Evolutionary conservation across 2,797 vertebrate species (phyloP).

Genomic region (Trachops cirrhosus): DNA sequence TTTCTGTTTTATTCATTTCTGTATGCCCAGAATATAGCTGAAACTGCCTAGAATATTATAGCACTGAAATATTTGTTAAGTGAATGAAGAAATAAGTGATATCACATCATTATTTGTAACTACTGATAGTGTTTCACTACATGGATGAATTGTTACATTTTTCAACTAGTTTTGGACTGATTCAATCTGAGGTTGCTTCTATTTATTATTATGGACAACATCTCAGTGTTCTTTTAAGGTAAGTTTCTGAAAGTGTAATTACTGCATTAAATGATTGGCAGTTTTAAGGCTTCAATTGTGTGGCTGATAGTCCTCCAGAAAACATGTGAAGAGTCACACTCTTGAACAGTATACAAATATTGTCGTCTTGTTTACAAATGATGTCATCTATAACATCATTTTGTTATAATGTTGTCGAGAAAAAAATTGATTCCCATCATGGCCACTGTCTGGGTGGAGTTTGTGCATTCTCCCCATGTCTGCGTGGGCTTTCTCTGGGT

Average conservation of each 20-base stretch:
- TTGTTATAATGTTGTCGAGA: background rate
- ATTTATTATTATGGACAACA: background rate
- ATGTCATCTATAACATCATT: no score
- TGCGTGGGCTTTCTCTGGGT: background rate
- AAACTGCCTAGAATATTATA: background rate
- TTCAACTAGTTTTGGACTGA: background rate
- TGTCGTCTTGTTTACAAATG: background rate
- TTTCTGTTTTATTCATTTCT: background rate
- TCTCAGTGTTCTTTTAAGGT: background rate
- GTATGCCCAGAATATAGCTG: background rate
- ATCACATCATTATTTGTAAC: background rate
- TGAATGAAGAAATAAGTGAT: background rate
- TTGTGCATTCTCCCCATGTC: background rate
- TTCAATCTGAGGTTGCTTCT: background rate
- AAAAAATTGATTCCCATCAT: background rate
- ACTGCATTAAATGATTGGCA: background rate
- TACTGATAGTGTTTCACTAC: background rate
- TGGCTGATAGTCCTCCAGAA: background rate
- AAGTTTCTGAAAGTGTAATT: background rate
- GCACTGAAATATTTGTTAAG: background rate
- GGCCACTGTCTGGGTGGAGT: background rate
- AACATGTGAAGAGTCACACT: background rate
- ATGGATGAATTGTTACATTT: background rate
- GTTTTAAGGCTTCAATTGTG: background rate
- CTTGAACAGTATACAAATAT: background rate